phyloP scores from a whole-genome alignment of 2,113 vertebrate genomes.

The Cacatua alba region DNA sequence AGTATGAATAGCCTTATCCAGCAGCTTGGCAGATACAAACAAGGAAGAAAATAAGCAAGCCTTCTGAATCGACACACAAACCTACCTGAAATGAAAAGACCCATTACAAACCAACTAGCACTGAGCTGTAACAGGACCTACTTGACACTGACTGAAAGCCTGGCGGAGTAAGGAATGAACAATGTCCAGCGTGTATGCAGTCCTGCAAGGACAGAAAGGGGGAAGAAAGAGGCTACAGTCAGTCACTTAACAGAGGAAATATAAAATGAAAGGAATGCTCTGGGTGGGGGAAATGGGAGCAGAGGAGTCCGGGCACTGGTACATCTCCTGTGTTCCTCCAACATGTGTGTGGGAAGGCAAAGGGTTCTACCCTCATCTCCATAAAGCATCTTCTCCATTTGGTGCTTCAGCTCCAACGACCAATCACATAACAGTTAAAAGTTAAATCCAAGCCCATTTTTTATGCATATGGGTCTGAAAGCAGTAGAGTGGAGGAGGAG shows the following conservation, averaged over 20 bases:
- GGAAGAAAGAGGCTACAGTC: slow-evolving; percentile 68
- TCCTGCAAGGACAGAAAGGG: slow-evolving; percentile 65
- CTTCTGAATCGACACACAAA: slow-evolving; percentile 81
- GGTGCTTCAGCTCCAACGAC: slow-evolving; percentile 86
- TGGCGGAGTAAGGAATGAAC: slow-evolving; percentile 77
- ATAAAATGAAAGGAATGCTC: slow-evolving; percentile 48
- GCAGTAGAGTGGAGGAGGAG: slow-evolving; percentile 75
- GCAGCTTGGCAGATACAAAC: slow-evolving; percentile 53
- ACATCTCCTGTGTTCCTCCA: slow-evolving; percentile 61
- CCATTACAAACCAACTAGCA: slow-evolving; percentile 76
- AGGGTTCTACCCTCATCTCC: slow-evolving; percentile 82
- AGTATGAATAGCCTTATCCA: slow-evolving; percentile 87
- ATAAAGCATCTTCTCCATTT: slow-evolving; percentile 74
- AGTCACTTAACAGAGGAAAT: slow-evolving; percentile 69
- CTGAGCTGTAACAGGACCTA: slow-evolving; percentile 87
- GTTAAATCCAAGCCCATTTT: slow-evolving; percentile 71
- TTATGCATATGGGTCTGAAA: slow-evolving; percentile 80
- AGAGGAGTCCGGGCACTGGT: slow-evolving; percentile 55
- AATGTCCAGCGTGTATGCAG: slow-evolving; percentile 70
- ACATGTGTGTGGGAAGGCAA: slow-evolving; percentile 73
- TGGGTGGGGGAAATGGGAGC: slow-evolving; percentile 65
- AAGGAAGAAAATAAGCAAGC: slow-evolving; percentile 71
- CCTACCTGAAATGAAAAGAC: slow-evolving; percentile 81
- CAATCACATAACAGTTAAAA: slow-evolving; percentile 82
- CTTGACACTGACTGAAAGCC: slow-evolving; percentile 84